These are phyloP conservation scores for Acropora tenuis DNA, from an alignment of 64 coral and sea anemone species.

Conservation along the genomic window DNA sequence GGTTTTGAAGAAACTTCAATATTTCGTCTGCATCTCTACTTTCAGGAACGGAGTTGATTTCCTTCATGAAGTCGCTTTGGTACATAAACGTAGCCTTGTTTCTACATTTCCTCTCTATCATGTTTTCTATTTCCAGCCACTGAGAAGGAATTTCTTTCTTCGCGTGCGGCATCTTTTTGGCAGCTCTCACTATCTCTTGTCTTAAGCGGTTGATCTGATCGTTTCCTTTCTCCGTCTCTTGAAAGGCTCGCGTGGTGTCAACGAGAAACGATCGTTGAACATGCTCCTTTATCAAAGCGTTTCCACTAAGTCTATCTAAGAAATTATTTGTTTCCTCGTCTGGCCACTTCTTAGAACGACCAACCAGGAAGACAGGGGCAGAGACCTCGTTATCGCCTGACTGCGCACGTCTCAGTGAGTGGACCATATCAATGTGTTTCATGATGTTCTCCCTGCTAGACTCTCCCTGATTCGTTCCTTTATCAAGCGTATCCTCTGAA, in stretches of 20 bases:
- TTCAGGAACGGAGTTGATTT: not conserved
- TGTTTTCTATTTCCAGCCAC: slow-evolving; percentile 22
- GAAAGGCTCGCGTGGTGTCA: slow-evolving; percentile 4
- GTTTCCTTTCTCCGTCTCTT: not conserved
- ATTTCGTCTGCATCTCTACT: not conserved
- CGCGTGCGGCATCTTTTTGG: slow-evolving; percentile 9
- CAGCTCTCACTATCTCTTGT: not conserved
- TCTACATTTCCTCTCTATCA: not conserved
- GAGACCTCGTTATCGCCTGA: not conserved
- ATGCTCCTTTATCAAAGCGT: not conserved
- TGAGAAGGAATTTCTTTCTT: slow-evolving; percentile 16
- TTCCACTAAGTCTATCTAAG: not conserved
- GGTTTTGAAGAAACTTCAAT: slow-evolving; percentile 24
- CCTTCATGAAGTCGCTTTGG: not conserved
- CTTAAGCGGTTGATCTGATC: not conserved
- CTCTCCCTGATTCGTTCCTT: not conserved
- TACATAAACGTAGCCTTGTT: not conserved
- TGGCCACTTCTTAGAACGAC: not conserved
- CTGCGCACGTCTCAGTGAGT: not conserved
- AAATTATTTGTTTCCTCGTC: not conserved
- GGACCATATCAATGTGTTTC: not conserved
- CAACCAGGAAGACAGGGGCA: not conserved
- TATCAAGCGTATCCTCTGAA: not conserved
- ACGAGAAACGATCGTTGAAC: not conserved
- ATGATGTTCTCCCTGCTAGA: slow-evolving; percentile 4